Base-by-base conservation (phyloP, 2,797 vertebrate genomes). In the Argya squamiceps region DNA sequence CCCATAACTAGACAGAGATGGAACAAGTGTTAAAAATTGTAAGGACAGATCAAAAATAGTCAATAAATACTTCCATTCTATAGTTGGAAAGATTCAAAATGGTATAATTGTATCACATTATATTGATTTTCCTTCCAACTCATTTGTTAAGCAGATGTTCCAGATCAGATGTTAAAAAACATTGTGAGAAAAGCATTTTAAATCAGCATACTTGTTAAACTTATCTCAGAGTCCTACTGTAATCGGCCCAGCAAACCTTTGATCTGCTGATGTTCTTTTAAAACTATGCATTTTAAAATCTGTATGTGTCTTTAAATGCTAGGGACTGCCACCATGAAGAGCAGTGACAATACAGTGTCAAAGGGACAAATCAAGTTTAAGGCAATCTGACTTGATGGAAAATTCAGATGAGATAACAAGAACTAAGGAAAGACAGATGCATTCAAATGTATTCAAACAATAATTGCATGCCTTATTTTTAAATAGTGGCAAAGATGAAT, bases 401-500 rank as follows among this genome's bases (percentile, higher is more conserved):
- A 95, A 95, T 96, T 95, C 92, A 94, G 70, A 93, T 6, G 1
- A 81, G 79, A 90, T 71, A 95, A 93, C 79, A 88, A 93, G 89
- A 90, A 88, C 53, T 71, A 95, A 41, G 58, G 65, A 93, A 95
- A 95, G 79, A 94, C 93, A 96, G 96, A 97, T 96, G 95, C 95
- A 96, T 95, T 92, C 95, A 94, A 96, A 97, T 96, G 88, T 93
- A 96, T 96, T 97, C 96, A 96, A 97, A 96, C 94, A 97, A 94
- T 96, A 97, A 97, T 96, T 97, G 95, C 96, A 97, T 92, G 95
- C 90, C 94, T 96, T 97, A 96, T 96, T 97, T 97, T 97, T 96
- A 96, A 96, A 94, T 93, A 96, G 94, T 93, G 93, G 92, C 95
- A 96, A 92, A 92, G 94, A 97, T 97, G 96, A 96, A 95, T 97